A percentile compares a stretch with the other conserved stretches of the same genome.
phyloP scores from a whole-genome alignment of 2,888 invertebrate species.

The Galerucella calmariensis region DNA sequence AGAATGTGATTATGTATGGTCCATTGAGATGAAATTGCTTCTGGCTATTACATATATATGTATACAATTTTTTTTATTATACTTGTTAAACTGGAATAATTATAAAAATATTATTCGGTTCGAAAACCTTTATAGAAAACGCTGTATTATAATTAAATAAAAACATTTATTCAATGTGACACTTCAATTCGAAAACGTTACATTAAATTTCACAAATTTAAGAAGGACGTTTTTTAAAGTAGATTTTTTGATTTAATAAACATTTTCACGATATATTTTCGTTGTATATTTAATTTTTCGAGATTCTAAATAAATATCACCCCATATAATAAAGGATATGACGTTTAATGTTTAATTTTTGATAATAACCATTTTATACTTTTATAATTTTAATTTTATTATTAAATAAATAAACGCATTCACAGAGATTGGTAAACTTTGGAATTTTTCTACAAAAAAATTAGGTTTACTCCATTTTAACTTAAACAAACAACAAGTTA shows the following conservation, averaged over 20 bases:
- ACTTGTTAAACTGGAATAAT: constrained; percentile 55
- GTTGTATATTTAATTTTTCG: background rate
- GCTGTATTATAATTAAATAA: background rate
- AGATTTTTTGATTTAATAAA: no score
- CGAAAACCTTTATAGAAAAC: constrained; percentile 33
- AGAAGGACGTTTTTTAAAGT: no score
- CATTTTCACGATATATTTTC: no score
- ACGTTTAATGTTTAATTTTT: constrained; percentile 10
- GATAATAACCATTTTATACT: background rate
- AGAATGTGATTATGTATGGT: constrained; percentile 62
- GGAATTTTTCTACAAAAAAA: constrained; percentile 1
- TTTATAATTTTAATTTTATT: constrained; percentile 6
- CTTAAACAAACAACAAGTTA: background rate
- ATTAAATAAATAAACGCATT: constrained; percentile 14
- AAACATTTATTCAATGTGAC: background rate
- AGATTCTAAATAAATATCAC: constrained; percentile 6
- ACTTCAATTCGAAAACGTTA: background rate
- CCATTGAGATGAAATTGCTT: constrained; percentile 61
- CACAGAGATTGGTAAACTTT: background rate
- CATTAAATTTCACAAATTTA: no score
- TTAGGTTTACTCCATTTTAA: background rate
- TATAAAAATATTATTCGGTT: constrained; percentile 46
- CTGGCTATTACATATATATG: constrained; percentile 55
- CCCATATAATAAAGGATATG: constrained; percentile 10
- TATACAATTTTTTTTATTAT: constrained; percentile 53